Evolutionary conservation across 2,888 invertebrate species (phyloP).

Genomic region (Lasioglossum morio): DNA sequence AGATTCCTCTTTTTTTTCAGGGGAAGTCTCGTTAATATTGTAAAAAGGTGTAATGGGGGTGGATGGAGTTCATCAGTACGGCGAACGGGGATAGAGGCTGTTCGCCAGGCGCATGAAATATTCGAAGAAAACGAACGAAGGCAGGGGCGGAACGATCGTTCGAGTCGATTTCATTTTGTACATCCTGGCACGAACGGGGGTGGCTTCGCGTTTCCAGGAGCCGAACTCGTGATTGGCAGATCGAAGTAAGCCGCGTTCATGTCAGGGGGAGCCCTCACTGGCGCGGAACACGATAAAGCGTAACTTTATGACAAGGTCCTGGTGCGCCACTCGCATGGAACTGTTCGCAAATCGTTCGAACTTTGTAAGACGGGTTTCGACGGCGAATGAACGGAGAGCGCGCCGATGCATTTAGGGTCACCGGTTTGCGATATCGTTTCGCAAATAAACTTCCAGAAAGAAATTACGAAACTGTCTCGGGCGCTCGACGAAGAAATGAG

Average conservation of each 20-base stretch:
- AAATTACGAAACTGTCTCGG: conserved; percentile 16
- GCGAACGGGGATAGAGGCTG: not conserved
- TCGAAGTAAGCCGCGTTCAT: conserved; percentile 70
- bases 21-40: conserved; percentile 9
- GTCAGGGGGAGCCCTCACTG: conserved; percentile 63
- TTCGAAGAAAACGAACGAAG: conserved; percentile 43
- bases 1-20: not conserved
- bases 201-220: conserved; percentile 69
- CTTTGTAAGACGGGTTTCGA: conserved; percentile 62
- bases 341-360: conserved; percentile 68
- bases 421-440: conserved; percentile 6
- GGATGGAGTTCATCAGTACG: not conserved
- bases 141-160: conserved; percentile 53
- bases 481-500: conserved; percentile 4
- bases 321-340: conserved; percentile 63
- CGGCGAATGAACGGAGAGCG: conserved; percentile 36
- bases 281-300: conserved; percentile 76
- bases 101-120: conserved; percentile 29
- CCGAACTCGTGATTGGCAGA: conserved; percentile 74
- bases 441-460: not conserved
- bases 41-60: conserved; percentile 12
- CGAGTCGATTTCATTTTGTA: conserved; percentile 67
- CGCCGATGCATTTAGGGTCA: conserved; percentile 38
- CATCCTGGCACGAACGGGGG: conserved; percentile 69
- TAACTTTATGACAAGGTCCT: conserved; percentile 78